These are phyloP conservation scores for Nemotelus pantherinus DNA, from an alignment of 2,888 invertebrate species.

Conservation along the genomic window DNA sequence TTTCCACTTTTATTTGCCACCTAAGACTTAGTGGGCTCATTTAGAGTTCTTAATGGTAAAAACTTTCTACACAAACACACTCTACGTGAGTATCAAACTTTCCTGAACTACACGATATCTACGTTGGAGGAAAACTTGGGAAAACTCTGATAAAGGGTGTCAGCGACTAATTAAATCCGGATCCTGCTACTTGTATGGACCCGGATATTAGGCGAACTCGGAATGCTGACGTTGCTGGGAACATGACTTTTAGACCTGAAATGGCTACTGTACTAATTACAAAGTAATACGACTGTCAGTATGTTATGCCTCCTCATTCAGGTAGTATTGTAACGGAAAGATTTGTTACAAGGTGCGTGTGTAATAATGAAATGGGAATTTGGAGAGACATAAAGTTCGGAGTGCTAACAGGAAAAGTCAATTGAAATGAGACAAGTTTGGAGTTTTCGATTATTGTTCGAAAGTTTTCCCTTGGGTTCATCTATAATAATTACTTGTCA, in stretches of 20 bases:
- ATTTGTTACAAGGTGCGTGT: neutral
- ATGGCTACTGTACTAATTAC: constrained; percentile 32
- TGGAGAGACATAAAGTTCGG: too few species aligned
- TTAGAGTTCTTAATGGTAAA: constrained; percentile 34
- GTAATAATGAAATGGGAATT: constrained; percentile 4
- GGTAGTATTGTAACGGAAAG: neutral
- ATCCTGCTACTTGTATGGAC: constrained; percentile 45
- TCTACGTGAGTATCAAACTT: constrained; percentile 42
- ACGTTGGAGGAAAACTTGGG: constrained; percentile 27
- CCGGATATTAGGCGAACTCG: constrained; percentile 2
- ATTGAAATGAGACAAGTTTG: too few species aligned
- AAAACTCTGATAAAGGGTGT: constrained; percentile 42
- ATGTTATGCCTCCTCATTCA: neutral
- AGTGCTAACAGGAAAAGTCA: too few species aligned
- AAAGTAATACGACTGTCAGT: constrained; percentile 30
- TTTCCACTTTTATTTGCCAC: constrained; percentile 33
- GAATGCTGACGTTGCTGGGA: constrained; percentile 10
- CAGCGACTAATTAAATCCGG: constrained; percentile 50
- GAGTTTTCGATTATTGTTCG: too few species aligned
- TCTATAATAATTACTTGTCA: too few species aligned
- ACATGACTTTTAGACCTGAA: constrained; percentile 39
- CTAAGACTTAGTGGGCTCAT: constrained; percentile 35
- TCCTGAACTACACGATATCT: constrained; percentile 3
- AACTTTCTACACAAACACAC: constrained; percentile 38
- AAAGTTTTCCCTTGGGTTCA: too few species aligned